Base-by-base conservation (phyloP, 1,140 invertebrate genomes). In the Drosophila auraria region DNA sequence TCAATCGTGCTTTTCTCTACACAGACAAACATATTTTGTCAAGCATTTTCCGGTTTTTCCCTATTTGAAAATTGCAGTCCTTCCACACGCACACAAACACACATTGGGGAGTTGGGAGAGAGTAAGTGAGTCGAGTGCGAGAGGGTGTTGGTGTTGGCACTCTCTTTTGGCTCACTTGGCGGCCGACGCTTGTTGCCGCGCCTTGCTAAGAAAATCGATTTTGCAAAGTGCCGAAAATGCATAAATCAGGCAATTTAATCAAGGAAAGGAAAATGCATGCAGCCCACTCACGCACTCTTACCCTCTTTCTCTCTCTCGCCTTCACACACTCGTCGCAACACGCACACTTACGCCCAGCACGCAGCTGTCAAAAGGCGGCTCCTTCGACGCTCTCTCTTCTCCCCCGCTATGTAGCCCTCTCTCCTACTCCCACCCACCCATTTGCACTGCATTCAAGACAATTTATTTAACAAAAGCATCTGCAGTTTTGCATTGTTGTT, bases 141-240 rank as follows among this genome's bases (percentile, higher is more conserved):
- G 58, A 76, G 83, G 74, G 71, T 78, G 75, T 61, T 50, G 30
- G 63, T 53, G 51, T 36, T 50, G 64, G 63, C 73, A 33, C 75
- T 78, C 76, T 76, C 63, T 69, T 78, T 78, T 78, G 59, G 72
- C 60, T 66, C 54, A 51, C 59, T 72, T 72, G 68, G 53, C 68
- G 70, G 69, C 63, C 77, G 70, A 78, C 66, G 84, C 86, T 89
- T 89, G 86, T 90, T 90, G 86, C 86, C 86, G 86, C 86, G 87
- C 86, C 86, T 90, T 89, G 71, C 75, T 68, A 86, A 86, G 78
- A 90, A 89, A 89, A 89, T 89, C 86, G 86, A 89, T 89, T 89
- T 89, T 89, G 82, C 78, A 90, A 70, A 71, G 62, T 57, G 54
- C 53, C 57, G 38, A 84, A 89, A 90, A 62, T 89, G 86, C 82